phyloP scores from a whole-genome alignment of 2,888 invertebrate species.

The Malthinus seriepunctatus region DNA sequence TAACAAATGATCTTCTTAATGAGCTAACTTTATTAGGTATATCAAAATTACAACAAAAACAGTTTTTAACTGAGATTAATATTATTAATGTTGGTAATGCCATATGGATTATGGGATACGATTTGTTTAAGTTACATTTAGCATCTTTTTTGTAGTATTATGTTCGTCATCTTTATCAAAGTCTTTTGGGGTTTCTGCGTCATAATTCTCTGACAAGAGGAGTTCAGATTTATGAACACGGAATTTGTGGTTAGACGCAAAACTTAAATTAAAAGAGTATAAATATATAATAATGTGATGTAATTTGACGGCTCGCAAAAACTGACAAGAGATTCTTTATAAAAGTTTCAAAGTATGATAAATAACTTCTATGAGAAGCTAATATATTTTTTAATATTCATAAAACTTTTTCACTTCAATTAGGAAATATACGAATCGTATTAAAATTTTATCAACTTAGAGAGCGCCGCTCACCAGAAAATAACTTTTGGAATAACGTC shows the following conservation, averaged over 20 bases:
- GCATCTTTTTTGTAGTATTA: slow-evolving; percentile 11
- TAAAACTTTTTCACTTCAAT: no score
- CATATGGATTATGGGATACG: slow-evolving; percentile 1
- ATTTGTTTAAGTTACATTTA: slow-evolving; percentile 16
- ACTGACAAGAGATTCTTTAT: neutral
- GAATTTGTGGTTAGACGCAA: slow-evolving; percentile 8
- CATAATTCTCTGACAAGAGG: slow-evolving; percentile 15
- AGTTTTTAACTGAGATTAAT: slow-evolving; percentile 1
- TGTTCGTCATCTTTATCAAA: slow-evolving; percentile 17
- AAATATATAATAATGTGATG: slow-evolving; percentile 12
- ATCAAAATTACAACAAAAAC: slow-evolving; percentile 3
- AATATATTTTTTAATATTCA: no score
- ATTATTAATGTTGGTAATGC: slow-evolving; percentile 2
- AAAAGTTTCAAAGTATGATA: no score
- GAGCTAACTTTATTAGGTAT: no score
- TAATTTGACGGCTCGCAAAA: slow-evolving; percentile 7
- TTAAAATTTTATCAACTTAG: no score
- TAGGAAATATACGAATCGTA: no score
- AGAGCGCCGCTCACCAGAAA: no score
- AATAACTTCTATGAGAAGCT: no score
- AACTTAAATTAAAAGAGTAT: slow-evolving; percentile 16
- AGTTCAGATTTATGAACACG: slow-evolving; percentile 14
- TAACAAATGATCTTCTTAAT: no score
- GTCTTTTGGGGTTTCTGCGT: slow-evolving; percentile 7
- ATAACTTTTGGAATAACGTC: no score